Evolutionary conservation across 2,797 vertebrate species (phyloP).

Genomic region (Chanos chanos): DNA sequence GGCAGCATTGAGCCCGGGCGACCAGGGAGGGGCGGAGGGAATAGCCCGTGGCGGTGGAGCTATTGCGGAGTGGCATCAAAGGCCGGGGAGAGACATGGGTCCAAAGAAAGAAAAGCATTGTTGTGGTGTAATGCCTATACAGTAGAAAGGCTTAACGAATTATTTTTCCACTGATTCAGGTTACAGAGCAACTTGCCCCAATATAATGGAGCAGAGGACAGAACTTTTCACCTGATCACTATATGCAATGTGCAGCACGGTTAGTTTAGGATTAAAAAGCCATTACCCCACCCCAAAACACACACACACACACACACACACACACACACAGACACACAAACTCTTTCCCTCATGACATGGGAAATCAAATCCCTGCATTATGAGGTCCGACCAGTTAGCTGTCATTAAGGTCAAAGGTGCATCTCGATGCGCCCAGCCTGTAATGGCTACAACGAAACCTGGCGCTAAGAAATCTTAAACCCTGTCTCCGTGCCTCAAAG

Average conservation of each 20-base stretch:
- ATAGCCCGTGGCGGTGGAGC: constrained; percentile 84
- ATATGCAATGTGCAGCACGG: constrained; percentile 73
- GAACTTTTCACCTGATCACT: constrained; percentile 82
- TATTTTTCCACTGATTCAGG: constrained; percentile 88
- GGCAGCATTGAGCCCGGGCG: constrained; percentile 75
- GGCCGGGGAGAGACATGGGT: constrained; percentile 72
- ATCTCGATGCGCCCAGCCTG: constrained; percentile 62
- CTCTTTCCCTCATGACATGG: constrained; percentile 72
- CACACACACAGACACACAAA: no score
- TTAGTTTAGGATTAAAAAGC: constrained; percentile 87
- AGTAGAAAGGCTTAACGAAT: constrained; percentile 72
- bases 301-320: no score
- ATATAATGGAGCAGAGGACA: constrained; percentile 77
- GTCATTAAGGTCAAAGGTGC: constrained; percentile 71
- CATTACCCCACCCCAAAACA: constrained; percentile 67
- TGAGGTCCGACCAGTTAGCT: constrained; percentile 60
- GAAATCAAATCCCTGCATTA: constrained; percentile 73
- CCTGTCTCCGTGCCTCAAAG: constrained; percentile 47
- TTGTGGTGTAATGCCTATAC: constrained; percentile 83
- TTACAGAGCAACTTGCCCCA: constrained; percentile 78
- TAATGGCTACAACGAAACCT: constrained; percentile 61
- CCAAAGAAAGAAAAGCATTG: constrained; percentile 91
- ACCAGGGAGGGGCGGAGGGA: constrained; percentile 78
- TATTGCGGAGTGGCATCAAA: constrained; percentile 89
- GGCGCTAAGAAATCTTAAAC: constrained; percentile 62